These are phyloP conservation scores for Haliclona indistincta DNA, from an alignment of 37 sponge, comb jelly and placozoan genomes.

Conservation along the genomic window DNA sequence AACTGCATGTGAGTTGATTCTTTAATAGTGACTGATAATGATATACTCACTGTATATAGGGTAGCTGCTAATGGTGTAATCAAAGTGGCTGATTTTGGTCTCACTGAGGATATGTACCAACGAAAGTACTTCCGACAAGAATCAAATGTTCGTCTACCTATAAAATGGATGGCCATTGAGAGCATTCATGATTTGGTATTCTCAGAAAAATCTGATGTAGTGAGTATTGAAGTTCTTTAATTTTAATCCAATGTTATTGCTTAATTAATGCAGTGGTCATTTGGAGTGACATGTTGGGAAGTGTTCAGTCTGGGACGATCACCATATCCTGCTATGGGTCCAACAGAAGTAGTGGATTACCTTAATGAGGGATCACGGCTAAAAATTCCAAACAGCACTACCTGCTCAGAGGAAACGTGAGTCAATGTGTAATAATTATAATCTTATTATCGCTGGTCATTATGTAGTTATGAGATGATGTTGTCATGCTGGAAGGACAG, in stretches of 20 bases:
- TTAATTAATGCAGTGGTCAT: conserved; percentile 23
- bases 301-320: conserved; percentile 32
- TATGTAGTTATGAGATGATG: conserved; percentile 31
- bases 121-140: conserved; percentile 32
- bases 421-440: background rate
- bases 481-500: conserved; percentile 18
- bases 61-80: conserved; percentile 10
- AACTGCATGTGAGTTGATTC: conserved; percentile 25
- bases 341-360: background rate
- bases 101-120: conserved; percentile 32
- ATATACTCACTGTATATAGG: conserved; percentile 7
- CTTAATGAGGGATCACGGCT: conserved; percentile 7
- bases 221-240: background rate
- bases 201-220: conserved; percentile 32
- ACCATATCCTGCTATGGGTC: conserved; percentile 30
- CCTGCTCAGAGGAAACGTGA: conserved; percentile 31
- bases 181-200: conserved; percentile 18
- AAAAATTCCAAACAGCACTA: conserved; percentile 5
- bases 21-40: too few species aligned
- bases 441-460: background rate
- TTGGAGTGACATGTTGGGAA: conserved; percentile 44
- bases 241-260: too few species aligned
- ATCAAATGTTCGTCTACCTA: conserved; percentile 17
- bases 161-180: conserved; percentile 43
- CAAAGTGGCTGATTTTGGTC: conserved; percentile 44